Evolutionary conservation across 2,797 vertebrate genomes (phyloP), one percentile per base, ranked within the genome.

Genomic region (Acipenser transmontanus): DNA sequence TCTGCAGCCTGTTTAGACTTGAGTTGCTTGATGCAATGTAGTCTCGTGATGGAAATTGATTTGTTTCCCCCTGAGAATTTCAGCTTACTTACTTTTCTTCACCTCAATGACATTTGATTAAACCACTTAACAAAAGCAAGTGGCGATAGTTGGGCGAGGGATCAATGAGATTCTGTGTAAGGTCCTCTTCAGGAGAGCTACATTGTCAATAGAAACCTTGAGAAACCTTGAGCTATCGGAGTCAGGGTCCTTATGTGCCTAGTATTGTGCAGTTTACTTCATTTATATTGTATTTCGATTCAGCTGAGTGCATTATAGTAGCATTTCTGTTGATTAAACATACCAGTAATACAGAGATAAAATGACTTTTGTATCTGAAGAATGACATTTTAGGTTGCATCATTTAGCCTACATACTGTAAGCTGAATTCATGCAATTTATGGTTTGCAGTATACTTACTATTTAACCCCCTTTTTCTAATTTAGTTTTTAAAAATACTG

Each of bases 31-130:
- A 94, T 90, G 76, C 61, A 64, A 75, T 73, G 70, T 76, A 76
- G 72, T 84, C 71, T 77, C 78, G 68, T 89, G 90, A 90, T 88
- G 88, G 82, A 85, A 85, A 95, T 91, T 82, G 91, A 95, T 94
- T 89, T 82, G 81, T 84, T 84, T 84, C 82, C 81, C 85, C 86
- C 78, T 74, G 80, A 81, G 78, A 73, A 66, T 64, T 6, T 0
- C 71, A 77, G 69, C 59, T 68, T 80, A 80, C 74, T 81, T 82
- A 86, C 83, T 85, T 90, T 92, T 89, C 81, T 81, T 73, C 80
- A 72, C 79, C 74, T 82, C 80, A 69, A 68, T 79, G 82, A 75
- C 49, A 61, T 84, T 84, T 83, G 80, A 81, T 85, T 80, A 71
- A 82, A 85, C 87, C 84, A 81, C 80, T 83, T 84, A 80, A 77